Evolutionary conservation across 2,113 vertebrate species (phyloP).

Genomic region (Porphyrio hochstetteri): DNA sequence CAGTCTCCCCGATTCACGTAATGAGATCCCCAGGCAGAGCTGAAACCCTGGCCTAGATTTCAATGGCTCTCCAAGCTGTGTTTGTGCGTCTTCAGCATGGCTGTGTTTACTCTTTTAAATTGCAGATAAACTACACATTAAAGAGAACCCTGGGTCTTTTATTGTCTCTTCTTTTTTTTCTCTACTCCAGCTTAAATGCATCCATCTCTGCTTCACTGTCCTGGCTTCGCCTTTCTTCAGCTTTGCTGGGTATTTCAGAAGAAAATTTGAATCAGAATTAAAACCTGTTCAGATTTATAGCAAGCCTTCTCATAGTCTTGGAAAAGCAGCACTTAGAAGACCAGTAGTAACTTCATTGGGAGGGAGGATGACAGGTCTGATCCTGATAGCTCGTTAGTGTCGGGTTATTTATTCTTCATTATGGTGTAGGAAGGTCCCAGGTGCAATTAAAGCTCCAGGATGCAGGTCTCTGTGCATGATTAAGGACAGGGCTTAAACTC

Average conservation of each 20-base stretch:
- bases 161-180: neutral
- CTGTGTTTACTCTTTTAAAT: slow-evolving; percentile 15
- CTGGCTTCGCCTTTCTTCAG: neutral
- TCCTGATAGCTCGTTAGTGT: neutral
- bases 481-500: neutral
- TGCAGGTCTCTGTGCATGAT: neutral
- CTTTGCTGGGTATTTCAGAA: neutral
- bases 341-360: neutral
- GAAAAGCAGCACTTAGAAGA: neutral
- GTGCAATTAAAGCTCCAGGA: neutral
- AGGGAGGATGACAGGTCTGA: neutral
- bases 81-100: neutral
- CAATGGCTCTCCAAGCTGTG: neutral
- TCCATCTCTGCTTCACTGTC: neutral
- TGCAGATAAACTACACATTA: slow-evolving; percentile 15
- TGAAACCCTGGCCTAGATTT: slow-evolving; percentile 19
- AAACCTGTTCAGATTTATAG: neutral
- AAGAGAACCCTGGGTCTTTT: neutral
- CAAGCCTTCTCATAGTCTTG: neutral
- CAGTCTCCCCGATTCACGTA: neutral
- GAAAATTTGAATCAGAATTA: neutral
- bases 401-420: neutral
- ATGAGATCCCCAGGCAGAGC: slow-evolving; percentile 29
- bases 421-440: neutral
- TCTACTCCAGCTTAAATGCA: neutral